phyloP scores from a whole-genome alignment of 1,140 invertebrate species.

The Solen grandis region DNA sequence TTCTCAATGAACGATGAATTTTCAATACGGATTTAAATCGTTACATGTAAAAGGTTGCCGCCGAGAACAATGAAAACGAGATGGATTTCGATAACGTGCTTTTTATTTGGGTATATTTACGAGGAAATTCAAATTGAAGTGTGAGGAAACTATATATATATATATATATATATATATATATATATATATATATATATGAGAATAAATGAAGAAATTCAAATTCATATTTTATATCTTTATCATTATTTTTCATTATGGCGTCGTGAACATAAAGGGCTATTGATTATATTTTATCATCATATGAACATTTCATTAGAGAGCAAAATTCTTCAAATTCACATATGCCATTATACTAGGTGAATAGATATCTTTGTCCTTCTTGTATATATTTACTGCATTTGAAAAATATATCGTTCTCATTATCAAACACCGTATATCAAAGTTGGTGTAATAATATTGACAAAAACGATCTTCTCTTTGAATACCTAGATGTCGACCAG shows the following conservation, averaged over 20 bases:
- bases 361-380: not conserved
- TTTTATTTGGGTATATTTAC: no score
- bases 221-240: not conserved
- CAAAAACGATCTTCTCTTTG: not conserved
- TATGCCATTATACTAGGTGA: not conserved
- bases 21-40: no score
- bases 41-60: no score
- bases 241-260: not conserved
- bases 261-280: not conserved
- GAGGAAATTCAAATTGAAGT: no score
- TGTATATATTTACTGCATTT: not conserved
- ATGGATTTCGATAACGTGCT: no score
- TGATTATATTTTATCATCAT: not conserved
- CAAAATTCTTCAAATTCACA: not conserved
- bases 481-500: not conserved
- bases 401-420: not conserved
- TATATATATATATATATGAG: no score
- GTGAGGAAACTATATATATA: no score
- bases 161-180: no score
- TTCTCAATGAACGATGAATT: no score
- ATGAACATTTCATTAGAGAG: not conserved
- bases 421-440: not conserved
- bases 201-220: no score
- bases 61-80: no score
- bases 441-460: not conserved